Conservation (phyloP, 2,113 vertebrate genomes). For the Macrotus californicus region DNA sequence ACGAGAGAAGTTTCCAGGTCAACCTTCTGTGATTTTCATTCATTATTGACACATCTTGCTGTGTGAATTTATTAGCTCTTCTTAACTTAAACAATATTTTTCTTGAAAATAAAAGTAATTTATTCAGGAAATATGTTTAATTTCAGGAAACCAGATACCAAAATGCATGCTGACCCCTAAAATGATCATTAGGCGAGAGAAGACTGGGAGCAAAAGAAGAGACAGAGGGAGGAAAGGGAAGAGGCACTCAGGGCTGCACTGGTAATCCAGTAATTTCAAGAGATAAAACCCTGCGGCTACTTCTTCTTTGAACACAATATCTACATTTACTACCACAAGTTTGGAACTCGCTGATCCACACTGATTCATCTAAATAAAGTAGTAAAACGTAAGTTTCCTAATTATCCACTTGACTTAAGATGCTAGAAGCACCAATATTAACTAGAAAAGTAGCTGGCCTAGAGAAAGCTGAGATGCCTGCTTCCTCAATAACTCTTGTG, state of each 20-base stretch:
- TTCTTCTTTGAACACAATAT: conserved; percentile 17
- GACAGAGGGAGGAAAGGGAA: not conserved
- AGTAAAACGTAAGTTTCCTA: not conserved
- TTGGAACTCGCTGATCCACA: conserved; percentile 50
- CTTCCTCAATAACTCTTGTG: not conserved
- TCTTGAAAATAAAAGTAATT: conserved; percentile 13
- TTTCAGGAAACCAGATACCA: not conserved
- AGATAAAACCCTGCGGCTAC: conserved; percentile 1
- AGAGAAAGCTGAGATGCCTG: not conserved
- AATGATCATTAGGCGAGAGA: conserved; percentile 43
- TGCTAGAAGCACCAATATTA: not conserved
- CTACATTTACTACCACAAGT: conserved; percentile 9
- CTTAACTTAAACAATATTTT: conserved; percentile 6
- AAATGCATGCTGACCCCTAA: not conserved
- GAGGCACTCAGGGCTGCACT: conserved; percentile 21
- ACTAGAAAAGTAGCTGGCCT: not conserved
- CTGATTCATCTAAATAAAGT: conserved; percentile 23
- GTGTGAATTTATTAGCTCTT: conserved; percentile 16
- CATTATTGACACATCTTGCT: conserved; percentile 13
- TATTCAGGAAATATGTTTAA: not conserved
- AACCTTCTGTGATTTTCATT: conserved; percentile 7
- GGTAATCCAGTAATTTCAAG: conserved; percentile 40
- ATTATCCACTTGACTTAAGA: conserved; percentile 29
- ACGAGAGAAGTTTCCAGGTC: not conserved
- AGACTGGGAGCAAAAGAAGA: not conserved